Evolutionary conservation across 1,140 invertebrate genomes (phyloP), one percentile per base, ranked within the genome.

Genomic region (Drosophila punjabiensis): DNA sequence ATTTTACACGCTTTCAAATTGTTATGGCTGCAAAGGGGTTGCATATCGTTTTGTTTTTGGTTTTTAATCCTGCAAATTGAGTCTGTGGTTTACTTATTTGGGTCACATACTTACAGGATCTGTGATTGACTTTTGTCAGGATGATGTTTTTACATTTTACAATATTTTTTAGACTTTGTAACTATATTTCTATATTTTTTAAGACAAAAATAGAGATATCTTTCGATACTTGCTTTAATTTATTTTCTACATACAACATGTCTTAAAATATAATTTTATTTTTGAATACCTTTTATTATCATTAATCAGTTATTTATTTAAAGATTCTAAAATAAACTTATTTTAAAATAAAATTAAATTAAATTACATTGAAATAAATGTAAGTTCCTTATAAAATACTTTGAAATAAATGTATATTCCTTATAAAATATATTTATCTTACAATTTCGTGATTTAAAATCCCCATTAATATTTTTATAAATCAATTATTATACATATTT

Each of bases 1-100:
- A 70, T 74, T 82, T 86, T 70, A 75, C 68, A 86, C 82, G 82
- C 82, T 87, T 87, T 82, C 78, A 30, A 53, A 62, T 53, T 53
- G 45, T 73, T 61, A 30, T 60, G 53, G 20, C 14, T 13, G 28
- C 6, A 13, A 39, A 48, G 37, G 50, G 67, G 32, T 52, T 73
- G 56, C 37, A 24, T 55, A 53, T 47, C 0, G 32, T 20, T 55
- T 37, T 4, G 5, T 11, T 64, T 64, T 35, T 50, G 48, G 16
- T 32, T 68, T 28, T 41, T 18, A 24, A 47, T 55, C 43, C 65
- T 58, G 66, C 52, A 59, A 62, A 43, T 24, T 18, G 32, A 43
- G 56, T 62, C 58, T 74, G 71, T 60, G 71, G 69, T 60, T 74
- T 39, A 8, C 20, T 53, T 75, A 75, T 75, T 74, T 74, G 69